A percentile compares a stretch with the other conserved stretches of the same genome.
Conservation (phyloP, 2,113 vertebrate genomes). For the Pangasianodon gigas region DNA sequence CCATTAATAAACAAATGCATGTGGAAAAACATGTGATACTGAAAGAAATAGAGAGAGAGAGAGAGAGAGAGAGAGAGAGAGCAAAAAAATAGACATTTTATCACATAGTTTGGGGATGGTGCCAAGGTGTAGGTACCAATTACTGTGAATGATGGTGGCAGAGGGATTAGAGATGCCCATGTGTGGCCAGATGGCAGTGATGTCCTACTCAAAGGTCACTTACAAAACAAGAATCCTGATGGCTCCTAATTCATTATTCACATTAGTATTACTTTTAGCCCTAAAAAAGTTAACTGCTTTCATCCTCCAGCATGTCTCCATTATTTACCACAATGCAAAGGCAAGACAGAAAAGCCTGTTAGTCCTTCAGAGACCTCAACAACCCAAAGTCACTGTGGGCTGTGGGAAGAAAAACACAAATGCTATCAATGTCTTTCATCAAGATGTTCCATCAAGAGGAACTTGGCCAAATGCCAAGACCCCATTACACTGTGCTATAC, state of each 20-base stretch:
- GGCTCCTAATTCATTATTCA: constrained; percentile 46
- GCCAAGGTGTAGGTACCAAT: constrained; percentile 57
- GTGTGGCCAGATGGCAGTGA: constrained; percentile 69
- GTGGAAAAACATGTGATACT: neutral
- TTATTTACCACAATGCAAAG: neutral
- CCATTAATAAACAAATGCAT: neutral
- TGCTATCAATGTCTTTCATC: constrained; percentile 59
- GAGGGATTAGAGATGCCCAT: constrained; percentile 65
- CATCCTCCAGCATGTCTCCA: neutral
- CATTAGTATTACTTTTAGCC: neutral
- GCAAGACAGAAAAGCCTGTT: constrained; percentile 6
- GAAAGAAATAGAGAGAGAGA: neutral
- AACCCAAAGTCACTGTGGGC: constrained; percentile 48
- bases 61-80: neutral
- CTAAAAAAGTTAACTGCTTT: constrained; percentile 4
- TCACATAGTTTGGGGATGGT: constrained; percentile 9
- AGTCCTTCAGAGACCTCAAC: neutral
- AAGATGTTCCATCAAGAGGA: constrained; percentile 50
- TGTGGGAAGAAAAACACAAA: constrained; percentile 33
- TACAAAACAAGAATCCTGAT: constrained; percentile 54
- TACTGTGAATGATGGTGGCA: constrained; percentile 63
- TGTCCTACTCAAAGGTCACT: constrained; percentile 67
- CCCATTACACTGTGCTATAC: constrained; percentile 33
- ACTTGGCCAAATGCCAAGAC: constrained; percentile 37
- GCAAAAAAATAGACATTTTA: neutral